These are phyloP conservation scores for Apis mellifera DNA, from an alignment of 1,140 invertebrate species.

Conservation along the genomic window DNA sequence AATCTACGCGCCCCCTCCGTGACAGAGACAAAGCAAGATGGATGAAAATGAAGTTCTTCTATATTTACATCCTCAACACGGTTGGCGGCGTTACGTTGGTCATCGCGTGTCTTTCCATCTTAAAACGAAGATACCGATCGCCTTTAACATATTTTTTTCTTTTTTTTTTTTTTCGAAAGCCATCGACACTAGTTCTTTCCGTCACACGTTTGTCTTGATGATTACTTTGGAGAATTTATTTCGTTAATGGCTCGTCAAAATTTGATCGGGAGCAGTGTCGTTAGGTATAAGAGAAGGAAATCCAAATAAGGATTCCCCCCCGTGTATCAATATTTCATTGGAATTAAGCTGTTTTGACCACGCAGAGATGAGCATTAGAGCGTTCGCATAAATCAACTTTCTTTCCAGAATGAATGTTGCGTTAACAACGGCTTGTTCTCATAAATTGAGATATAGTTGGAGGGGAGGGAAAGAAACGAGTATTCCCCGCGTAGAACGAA, in stretches of 20 bases:
- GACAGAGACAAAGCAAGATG: slow-evolving; percentile 45
- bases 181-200: too few relatives aligned
- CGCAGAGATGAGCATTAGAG: neutral
- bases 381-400: slow-evolving; percentile 25
- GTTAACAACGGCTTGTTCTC: slow-evolving; percentile 13
- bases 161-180: neutral
- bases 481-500: slow-evolving; percentile 7
- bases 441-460: slow-evolving; percentile 32
- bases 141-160: neutral
- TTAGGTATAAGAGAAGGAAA: neutral
- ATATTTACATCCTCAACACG: slow-evolving; percentile 33
- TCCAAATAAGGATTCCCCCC: neutral
- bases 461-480: slow-evolving; percentile 1
- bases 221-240: neutral
- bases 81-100: slow-evolving; percentile 13
- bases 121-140: neutral
- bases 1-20: slow-evolving; percentile 28
- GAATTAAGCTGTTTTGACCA: neutral
- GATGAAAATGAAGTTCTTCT: slow-evolving; percentile 56
- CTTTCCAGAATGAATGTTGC: neutral
- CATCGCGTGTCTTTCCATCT: neutral
- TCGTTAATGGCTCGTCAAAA: neutral
- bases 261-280: neutral
- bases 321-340: slow-evolving; percentile 22
- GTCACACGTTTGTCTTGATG: neutral